Conservation (phyloP, 2,113 vertebrate genomes). For the Psittacula cyanocephala region DNA sequence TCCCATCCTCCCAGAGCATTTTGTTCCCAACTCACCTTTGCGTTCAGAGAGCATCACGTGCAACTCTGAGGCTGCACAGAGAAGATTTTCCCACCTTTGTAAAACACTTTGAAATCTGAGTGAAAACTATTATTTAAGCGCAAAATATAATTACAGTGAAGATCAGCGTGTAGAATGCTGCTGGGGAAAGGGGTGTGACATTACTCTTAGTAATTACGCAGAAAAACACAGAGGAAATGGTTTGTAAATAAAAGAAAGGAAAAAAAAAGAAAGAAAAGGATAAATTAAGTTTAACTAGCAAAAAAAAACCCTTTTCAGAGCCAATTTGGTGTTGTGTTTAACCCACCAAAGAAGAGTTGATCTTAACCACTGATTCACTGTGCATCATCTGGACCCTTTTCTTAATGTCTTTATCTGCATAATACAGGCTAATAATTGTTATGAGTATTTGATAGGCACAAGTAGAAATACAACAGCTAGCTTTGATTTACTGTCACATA, state of each 20-base stretch:
- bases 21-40: background rate
- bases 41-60: fast-evolving
- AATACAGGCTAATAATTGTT: background rate
- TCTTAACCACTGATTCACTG: background rate
- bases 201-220: constrained; percentile 1
- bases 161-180: background rate
- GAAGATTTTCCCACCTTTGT: background rate
- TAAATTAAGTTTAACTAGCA: background rate
- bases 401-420: background rate
- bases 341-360: background rate
- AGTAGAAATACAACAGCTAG: background rate
- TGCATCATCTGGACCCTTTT: background rate
- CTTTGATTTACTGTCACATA: background rate
- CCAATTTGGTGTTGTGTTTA: background rate
- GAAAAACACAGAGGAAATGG: background rate
- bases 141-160: background rate
- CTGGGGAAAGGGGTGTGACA: background rate
- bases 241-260: background rate
- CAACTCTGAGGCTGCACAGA: background rate
- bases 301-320: background rate
- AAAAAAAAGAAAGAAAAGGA: background rate
- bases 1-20: background rate
- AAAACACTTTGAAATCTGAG: background rate
- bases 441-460: background rate
- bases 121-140: background rate